phyloP scores from a whole-genome alignment of 2,113 vertebrate species.

The Columba livia region DNA sequence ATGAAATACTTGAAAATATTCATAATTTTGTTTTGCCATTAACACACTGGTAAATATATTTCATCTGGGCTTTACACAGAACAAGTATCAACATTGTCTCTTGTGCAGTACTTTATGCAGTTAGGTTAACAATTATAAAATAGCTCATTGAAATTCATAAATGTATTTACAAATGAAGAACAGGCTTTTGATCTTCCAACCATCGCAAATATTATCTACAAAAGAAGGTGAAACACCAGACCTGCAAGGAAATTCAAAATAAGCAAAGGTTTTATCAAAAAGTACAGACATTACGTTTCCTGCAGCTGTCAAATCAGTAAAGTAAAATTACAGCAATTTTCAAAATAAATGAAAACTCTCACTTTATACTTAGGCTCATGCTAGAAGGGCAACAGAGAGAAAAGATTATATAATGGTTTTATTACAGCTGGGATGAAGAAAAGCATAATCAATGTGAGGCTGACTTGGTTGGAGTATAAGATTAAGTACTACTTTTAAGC shows the following conservation, averaged over 20 bases:
- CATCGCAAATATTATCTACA: not conserved
- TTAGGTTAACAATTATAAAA: not conserved
- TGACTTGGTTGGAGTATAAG: not conserved
- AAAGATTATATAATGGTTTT: not conserved
- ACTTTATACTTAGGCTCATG: not conserved
- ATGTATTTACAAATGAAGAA: not conserved
- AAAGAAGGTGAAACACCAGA: not conserved
- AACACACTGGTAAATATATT: not conserved
- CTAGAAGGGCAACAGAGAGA: not conserved
- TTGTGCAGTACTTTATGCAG: not conserved
- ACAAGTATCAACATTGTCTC: not conserved
- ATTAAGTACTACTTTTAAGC: not conserved
- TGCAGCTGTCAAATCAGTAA: not conserved
- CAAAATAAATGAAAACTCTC: slow-evolving; percentile 1
- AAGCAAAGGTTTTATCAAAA: not conserved
- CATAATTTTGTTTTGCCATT: not conserved
- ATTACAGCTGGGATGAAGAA: not conserved
- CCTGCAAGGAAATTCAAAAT: not conserved
- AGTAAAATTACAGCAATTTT: slow-evolving; percentile 5
- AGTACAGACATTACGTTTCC: not conserved
- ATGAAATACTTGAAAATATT: not conserved
- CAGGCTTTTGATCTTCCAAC: not conserved
- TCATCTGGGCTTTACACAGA: not conserved
- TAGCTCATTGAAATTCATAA: slow-evolving; percentile 6
- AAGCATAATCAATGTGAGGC: not conserved